Conservation (phyloP, 2,888 invertebrate species). For the Cyrtodaria siliqua region DNA sequence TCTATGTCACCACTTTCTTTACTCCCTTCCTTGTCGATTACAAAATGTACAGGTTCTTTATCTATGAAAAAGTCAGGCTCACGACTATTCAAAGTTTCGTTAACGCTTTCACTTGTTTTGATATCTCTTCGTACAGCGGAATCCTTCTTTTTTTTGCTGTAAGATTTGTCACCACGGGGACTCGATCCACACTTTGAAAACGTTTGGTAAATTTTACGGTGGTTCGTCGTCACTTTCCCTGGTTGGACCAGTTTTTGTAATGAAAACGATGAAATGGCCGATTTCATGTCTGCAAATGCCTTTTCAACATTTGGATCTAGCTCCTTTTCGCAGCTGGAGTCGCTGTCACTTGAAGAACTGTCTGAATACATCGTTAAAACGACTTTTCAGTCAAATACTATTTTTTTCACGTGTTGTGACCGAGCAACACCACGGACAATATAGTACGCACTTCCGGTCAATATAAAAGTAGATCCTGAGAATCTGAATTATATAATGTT, state of each 20-base stretch:
- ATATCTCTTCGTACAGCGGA: too few relatives aligned
- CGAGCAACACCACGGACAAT: conserved; percentile 33
- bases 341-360: conserved; percentile 24
- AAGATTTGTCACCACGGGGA: too few relatives aligned
- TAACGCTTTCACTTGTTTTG: too few relatives aligned
- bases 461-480: conserved; percentile 16
- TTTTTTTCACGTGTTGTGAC: conserved; percentile 47
- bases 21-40: neutral
- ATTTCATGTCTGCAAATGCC: conserved; percentile 23
- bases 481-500: neutral
- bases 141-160: too few relatives aligned
- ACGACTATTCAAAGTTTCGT: too few relatives aligned
- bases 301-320: conserved; percentile 8
- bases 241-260: too few relatives aligned
- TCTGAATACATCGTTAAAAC: conserved; percentile 18
- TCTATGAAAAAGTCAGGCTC: conserved; percentile 25
- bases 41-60: conserved; percentile 4
- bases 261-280: neutral
- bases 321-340: conserved; percentile 6
- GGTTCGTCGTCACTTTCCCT: too few relatives aligned
- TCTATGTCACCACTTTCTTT: too few relatives aligned
- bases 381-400: neutral
- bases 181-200: too few relatives aligned
- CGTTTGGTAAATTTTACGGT: too few relatives aligned
- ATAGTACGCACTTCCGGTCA: conserved; percentile 26